phyloP scores from a whole-genome alignment of 2,888 invertebrate species.

The Platycheirus rosarum region DNA sequence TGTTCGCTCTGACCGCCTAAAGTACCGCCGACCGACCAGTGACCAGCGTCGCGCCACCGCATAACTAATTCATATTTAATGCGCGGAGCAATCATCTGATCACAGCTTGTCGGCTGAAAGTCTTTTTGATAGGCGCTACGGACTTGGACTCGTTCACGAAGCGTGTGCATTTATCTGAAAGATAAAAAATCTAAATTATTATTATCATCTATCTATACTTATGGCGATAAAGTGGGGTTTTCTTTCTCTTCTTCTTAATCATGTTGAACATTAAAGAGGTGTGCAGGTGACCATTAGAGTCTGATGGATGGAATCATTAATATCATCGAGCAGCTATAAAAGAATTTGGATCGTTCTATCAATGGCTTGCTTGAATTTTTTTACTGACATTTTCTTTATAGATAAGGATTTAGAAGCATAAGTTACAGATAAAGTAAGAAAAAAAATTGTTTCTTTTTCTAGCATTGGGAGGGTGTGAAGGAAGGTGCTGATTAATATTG shows the following conservation, averaged over 20 bases:
- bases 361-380: no score
- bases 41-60: constrained; percentile 7
- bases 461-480: no score
- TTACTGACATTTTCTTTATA: no score
- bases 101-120: constrained; percentile 18
- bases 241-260: constrained; percentile 15
- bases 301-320: constrained; percentile 44
- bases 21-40: constrained; percentile 30
- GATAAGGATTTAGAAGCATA: no score
- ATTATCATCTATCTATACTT: constrained; percentile 23
- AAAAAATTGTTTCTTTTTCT: no score
- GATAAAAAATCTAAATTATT: constrained; percentile 66
- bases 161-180: constrained; percentile 52
- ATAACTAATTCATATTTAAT: constrained; percentile 59
- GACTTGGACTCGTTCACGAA: constrained; percentile 15
- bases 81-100: constrained; percentile 36
- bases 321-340: constrained; percentile 7
- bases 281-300: constrained; percentile 51
- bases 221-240: constrained; percentile 11
- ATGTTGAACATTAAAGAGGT: constrained; percentile 13
- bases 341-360: neutral
- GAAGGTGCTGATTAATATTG: no score
- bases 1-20: constrained; percentile 61
- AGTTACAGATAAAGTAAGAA: no score
- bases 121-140: constrained; percentile 27